Base-by-base conservation (phyloP, 1,140 invertebrate species). In the Drosophila biarmipes region DNA sequence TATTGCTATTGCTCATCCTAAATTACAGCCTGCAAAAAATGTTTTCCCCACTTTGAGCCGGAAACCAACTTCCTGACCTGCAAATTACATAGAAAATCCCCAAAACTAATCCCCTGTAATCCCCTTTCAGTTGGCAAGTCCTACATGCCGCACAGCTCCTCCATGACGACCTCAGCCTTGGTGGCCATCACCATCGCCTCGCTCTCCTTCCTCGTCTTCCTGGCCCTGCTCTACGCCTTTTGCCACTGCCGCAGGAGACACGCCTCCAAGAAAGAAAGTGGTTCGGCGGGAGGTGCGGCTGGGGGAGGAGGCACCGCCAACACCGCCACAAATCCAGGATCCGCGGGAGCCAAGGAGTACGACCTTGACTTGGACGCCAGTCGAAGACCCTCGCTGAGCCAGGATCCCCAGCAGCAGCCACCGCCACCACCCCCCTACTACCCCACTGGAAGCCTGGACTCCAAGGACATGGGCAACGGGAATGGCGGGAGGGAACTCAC, bases 381-480 rank as follows among this genome's bases (percentile, higher is more conserved):
- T 45, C 72, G 79, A 35, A 62, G 78, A 29, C 76, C 82, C 51
- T 75, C 78, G 29, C 52, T 78, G 43, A 72, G 72, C 49, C 69
- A 67, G 49, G 67, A 71, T 29, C 38, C 68, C 8, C 57, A 62
- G 46, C 49, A 55, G 37, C 59, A 59, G 38, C 64, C 40, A 12
- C 77, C 86, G 1, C 89, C 90, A 8, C 90, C 90, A 10, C 87
- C 87, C 11, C 89, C 90, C 3, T 91, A 91, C 56, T 91, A 90
- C 48, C 85, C 90, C 11, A 91, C 73, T n/a, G 90, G 85, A 45
- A 91, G 81, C 31, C 57, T 91, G 64, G 90, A 91, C 66, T 84
- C 85, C 74, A 91, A 87, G 38, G 79, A 91, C 52, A 38, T 78
- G 34, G 74, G 48, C n/a, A 38, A 17, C 6, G 63, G 63, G 0